Base-by-base conservation (phyloP, 2,888 invertebrate species). In the Phalera bucephala region DNA sequence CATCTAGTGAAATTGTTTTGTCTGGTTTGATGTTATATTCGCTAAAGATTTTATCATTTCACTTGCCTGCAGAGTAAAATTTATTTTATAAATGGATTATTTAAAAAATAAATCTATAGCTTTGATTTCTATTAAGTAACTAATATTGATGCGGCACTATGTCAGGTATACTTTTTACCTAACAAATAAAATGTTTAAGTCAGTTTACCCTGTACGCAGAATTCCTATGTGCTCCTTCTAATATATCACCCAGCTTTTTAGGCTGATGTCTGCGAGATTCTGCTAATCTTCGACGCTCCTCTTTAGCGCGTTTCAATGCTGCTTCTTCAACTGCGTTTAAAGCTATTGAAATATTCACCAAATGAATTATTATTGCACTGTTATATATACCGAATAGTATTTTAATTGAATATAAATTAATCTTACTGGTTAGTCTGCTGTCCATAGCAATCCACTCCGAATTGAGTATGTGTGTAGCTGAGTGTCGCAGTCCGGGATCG, bases 391-490 rank as follows among this genome's bases (percentile, higher is more conserved):
- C n/a, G n/a, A n/a, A n/a, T n/a, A n/a, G n/a, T n/a, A n/a, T n/a
- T n/a, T n/a, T n/a, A n/a, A n/a, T n/a, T n/a, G n/a, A n/a, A n/a
- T n/a, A n/a, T n/a, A n/a, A n/a, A n/a, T n/a, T n/a, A n/a, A n/a
- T n/a, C 81, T 80, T 63, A 89, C 89, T 78, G 19, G 83, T 86
- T 26, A 94, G 85, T 52, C 93, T 84, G 40, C 92, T 90, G 76
- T 94, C 94, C 93, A 94, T 93, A 47, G 91, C 91, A 60, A 94
- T 85, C 94, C 94, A 94, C 20, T 92, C 92, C 5, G 91, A 91
- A 32, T 58, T 80, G 13, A 94, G 58, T 19, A 93, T 67, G 55
- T 93, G 91, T 1, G 90, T 85, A 12, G 94, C 77, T 34, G 75
- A 84, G 71, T 91, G 91, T 12, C 96, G 75, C 28, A 89, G 57